Evolutionary conservation across 2,113 vertebrate genomes (phyloP), one percentile per base, ranked within the genome.

Genomic region (Ahaetulla prasina): DNA sequence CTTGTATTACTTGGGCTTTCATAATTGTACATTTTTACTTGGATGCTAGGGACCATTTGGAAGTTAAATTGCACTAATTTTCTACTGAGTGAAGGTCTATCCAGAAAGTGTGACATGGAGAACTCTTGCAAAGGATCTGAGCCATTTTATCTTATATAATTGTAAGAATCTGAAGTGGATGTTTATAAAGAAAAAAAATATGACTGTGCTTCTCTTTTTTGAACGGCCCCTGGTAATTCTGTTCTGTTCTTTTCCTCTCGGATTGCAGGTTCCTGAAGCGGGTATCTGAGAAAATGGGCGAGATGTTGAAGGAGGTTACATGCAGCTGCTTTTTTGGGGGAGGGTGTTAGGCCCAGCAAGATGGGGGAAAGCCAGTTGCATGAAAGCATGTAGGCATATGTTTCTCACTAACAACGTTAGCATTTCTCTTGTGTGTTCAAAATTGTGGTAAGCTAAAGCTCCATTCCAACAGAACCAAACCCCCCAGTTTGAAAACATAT

Each of bases 221-320:
- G 97, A 90, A 96, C 97, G 96, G 96, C 96, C 97, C 97, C 97
- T 97, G 96, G 98, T 99, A 98, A 99, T 97, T 96, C 91, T 97
- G 95, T 98, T 96, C 97, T 99, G 97, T 98, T 98, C 97, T 91
- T 98, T 98, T 98, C 98, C 98, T 98, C 98, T 98, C 98, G 99
- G 98, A 98, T 98, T 98, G 96, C 99, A 99, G 99, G 99, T 99
- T 99, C 99, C 99, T 99, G 99, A 99, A 99, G 99, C 98, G 98
- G 98, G 98, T 98, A 97, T 99, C 98, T 98, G 98, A 98, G 98
- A 98, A 99, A 98, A 98, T 98, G 98, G 98, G 98, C 98, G 97
- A 98, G 98, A 98, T 98, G 97, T 98, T 98, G 99, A 98, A 99
- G 98, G 98, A 98, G 98, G 98, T 99, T 98, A 99, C 98, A 98